Evolutionary conservation across 2,113 vertebrate species (phyloP), one percentile per base, ranked within the genome.

Genomic region (Myodes glareolus): DNA sequence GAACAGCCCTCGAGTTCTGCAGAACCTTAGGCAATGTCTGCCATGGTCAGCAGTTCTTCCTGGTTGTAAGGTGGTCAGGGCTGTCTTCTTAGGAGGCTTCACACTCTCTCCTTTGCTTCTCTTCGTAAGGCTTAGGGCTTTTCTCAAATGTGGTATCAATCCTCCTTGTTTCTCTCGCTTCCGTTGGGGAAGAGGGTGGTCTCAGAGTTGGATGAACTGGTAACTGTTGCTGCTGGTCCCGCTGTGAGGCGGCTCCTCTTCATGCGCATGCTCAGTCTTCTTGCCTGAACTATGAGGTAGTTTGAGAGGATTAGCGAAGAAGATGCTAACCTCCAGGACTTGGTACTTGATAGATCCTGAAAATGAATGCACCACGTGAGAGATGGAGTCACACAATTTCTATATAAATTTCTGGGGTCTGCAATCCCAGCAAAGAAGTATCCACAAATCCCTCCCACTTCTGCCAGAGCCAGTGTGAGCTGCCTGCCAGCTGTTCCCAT

Each of bases 11-110:
- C 1, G 21, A 73, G 67, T n/a, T 31, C 75, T 16, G 12, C 29
- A 65, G 42, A 67, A 52, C 42, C 11, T 67, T 33, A 27, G 47
- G 42, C 33, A 76, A 36, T 19, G 63, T 8, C 68, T 21, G 77
- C 13, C 23, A n/a, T 36, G 39, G 84, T 42, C 31, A 76, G 39
- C 55, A 92, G 31, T n/a, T 45, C 5, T 25, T 92, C 36, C 16
- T 0, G 0, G 39, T 80, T 87, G 0, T 47, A 25, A 52, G 50
- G 11, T 72, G 33, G 9, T 12, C 3, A 78, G 14, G 12, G 21
- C 25, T 68, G 58, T 45, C 27, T 80, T 50, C 77, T 89, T 61
- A 82, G 14, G 9, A 21, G 72, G 55, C 25, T 87, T 67, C 39
- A 52, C 4, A 6, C 76, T 27, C 7, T 75, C 50, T 70, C 58